Conservation (phyloP, 2,113 vertebrate species). For the Irena cyanogastra region DNA sequence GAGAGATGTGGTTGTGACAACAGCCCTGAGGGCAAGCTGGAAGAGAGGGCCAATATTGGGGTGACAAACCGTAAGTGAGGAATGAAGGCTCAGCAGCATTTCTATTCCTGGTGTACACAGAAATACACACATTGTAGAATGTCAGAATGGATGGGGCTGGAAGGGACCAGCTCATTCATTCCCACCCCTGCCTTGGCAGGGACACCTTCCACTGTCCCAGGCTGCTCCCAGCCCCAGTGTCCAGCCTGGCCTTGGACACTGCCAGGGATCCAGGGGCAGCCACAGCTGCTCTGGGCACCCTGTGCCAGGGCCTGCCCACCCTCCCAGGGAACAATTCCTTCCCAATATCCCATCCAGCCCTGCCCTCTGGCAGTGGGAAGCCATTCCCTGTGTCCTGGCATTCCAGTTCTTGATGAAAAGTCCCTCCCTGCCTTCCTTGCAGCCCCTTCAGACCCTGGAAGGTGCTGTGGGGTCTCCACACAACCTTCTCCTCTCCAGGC, state of each 20-base stretch:
- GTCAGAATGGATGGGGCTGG: not conserved
- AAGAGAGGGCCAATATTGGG: not conserved
- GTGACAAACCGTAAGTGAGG: not conserved
- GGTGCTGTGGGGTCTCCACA: not conserved
- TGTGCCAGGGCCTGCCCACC: not conserved
- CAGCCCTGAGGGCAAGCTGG: not conserved
- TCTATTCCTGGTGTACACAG: not conserved
- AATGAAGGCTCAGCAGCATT: not conserved
- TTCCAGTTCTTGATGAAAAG: not conserved
- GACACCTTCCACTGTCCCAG: not conserved
- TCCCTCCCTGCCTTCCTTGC: not conserved
- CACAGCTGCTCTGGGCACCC: not conserved
- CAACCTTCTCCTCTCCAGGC: not conserved
- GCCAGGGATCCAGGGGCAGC: not conserved
- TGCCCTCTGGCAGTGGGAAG: not conserved
- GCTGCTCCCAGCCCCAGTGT: accelerated
- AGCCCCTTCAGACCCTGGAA: not conserved
- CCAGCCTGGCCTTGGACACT: not conserved
- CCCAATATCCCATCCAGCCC: not conserved
- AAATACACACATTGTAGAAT: not conserved
- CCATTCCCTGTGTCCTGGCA: not conserved
- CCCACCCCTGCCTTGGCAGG: not conserved
- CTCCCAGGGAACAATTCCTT: not conserved
- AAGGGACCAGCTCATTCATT: accelerated
- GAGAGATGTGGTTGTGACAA: not conserved